These are phyloP conservation scores for Canis aureus DNA, from an alignment of 2,113 vertebrate genomes.

Conservation along the genomic window DNA sequence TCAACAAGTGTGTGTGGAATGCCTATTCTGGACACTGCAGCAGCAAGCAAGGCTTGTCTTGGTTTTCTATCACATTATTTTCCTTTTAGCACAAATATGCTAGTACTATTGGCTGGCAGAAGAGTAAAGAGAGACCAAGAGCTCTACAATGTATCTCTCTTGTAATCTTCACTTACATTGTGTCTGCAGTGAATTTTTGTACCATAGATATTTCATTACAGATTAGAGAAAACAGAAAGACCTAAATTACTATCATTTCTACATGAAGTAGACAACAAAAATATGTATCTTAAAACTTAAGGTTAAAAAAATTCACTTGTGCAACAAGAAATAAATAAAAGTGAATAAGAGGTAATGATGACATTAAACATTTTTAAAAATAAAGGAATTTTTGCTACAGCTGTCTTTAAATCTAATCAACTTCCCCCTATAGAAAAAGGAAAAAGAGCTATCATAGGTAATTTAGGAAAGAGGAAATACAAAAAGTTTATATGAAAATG, in stretches of 20 bases:
- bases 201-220: neutral
- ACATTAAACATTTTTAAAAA: neutral
- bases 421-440: neutral
- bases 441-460: neutral
- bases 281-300: neutral
- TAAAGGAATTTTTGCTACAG: neutral
- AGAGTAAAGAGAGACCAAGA: neutral
- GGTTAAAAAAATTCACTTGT: neutral
- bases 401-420: conserved; percentile 15
- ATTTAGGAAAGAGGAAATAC: neutral
- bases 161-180: neutral
- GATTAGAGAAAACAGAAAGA: neutral
- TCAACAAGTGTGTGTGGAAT: neutral
- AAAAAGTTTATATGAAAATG: conserved; percentile 24
- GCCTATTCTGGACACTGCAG: neutral
- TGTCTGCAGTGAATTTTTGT: neutral
- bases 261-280: neutral
- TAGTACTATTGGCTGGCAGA: neutral
- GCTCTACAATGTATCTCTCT: neutral
- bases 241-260: neutral
- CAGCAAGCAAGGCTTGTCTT: neutral
- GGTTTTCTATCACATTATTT: neutral
- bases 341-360: neutral
- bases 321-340: neutral
- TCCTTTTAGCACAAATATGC: neutral